These are phyloP conservation scores for Danionella dracula DNA, from an alignment of 2,797 vertebrate species.

Conservation along the genomic window DNA sequence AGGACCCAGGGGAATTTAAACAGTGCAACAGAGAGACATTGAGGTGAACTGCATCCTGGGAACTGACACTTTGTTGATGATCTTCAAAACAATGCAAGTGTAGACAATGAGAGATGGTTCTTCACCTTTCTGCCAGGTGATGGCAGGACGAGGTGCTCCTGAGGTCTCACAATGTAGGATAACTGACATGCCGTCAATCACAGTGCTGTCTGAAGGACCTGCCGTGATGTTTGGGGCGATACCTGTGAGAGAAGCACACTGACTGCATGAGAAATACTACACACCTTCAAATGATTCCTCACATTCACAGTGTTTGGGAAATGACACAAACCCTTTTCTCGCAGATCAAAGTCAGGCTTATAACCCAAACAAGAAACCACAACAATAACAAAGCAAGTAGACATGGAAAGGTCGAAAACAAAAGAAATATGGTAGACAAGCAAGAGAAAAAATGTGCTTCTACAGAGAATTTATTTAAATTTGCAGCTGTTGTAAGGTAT, in stretches of 20 bases:
- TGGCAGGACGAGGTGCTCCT: constrained; percentile 87
- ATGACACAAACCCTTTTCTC: constrained; percentile 7
- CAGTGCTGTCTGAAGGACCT: constrained; percentile 90
- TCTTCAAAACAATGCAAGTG: neutral
- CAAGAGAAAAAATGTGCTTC: neutral
- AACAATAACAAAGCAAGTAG: neutral
- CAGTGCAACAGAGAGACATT: neutral
- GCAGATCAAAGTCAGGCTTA: neutral
- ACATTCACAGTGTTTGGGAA: neutral
- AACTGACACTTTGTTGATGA: constrained; percentile 2
- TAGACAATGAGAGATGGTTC: constrained; percentile 4
- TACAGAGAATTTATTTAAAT: too few species aligned
- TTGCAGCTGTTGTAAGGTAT: too few species aligned
- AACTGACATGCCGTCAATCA: constrained; percentile 92
- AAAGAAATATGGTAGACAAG: constrained; percentile 9
- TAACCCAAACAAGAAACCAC: constrained; percentile 1
- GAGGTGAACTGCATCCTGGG: constrained; percentile 19
- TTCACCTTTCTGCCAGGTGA: constrained; percentile 96
- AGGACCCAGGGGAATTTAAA: neutral
- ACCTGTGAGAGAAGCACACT: constrained; percentile 64
- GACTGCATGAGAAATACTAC: constrained; percentile 26
- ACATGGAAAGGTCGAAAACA: neutral
- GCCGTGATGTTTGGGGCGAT: constrained; percentile 95
- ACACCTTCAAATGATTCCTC: constrained; percentile 27
- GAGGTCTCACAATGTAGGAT: constrained; percentile 93